Base-by-base conservation (phyloP, 2,888 invertebrate species). In the Ichneumon xanthorius region DNA sequence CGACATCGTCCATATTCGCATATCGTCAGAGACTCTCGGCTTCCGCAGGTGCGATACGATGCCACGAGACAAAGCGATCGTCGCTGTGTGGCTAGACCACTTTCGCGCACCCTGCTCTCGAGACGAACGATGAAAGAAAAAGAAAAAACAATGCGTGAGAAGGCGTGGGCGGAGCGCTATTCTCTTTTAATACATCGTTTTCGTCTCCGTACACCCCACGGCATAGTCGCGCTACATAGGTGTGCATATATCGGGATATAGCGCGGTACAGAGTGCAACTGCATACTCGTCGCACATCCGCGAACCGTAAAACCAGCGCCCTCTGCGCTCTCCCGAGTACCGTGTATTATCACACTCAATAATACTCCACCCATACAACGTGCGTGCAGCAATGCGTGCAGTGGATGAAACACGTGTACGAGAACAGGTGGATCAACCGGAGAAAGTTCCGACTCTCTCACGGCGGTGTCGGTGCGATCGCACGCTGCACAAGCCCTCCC, bases 401-500 rank as follows among this genome's bases (percentile, higher is more conserved):
- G 68, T 48, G 16, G 7, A 72, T 4, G 53, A 16, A 65, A 14
- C 26, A 19, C 26, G 9, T 65, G 55, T 22, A 58, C 61, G 6
- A 68, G 50, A 19, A 61, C 85, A 75, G 71, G 76, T 82, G 85
- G 33, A 82, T 50, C 70, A n/a, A 61, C 61, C 78, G 40, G 85
- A 82, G 85, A 85, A 85, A 85, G 85, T 85, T 85, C 65, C 58
- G 71, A 82, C 82, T 67, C 85, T 85, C 82, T 82, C 82, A 72
- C 70, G 78, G 14, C 33, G 58, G 63, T 76, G 67, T 68, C 58
- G 63, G 11, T 45, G 50, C 45, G 45, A 45, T 72, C 70, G 40
- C 30, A 4, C 19, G 65, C 40, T 50, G 76, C 63, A 67, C 45
- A 1, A 45, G 16, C 26, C 16, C 61, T 26, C 67, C 65, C 19